Conservation (phyloP, 2,888 invertebrate genomes). For the Andrena trimmerana region DNA sequence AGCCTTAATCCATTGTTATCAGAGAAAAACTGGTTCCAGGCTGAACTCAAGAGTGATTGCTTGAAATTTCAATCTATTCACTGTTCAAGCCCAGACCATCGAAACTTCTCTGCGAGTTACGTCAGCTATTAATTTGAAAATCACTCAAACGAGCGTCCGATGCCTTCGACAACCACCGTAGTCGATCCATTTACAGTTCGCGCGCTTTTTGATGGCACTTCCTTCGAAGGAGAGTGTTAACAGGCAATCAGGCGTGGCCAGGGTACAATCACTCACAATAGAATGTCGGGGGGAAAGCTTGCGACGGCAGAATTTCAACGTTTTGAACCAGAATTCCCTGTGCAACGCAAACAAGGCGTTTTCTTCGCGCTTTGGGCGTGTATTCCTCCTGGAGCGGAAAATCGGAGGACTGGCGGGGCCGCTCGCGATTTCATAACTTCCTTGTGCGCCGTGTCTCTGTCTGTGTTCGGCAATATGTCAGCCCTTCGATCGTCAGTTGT, state of each 20-base stretch:
- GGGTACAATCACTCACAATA: background rate
- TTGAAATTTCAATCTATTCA: slow-evolving; percentile 4
- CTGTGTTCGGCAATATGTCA: slow-evolving; percentile 53
- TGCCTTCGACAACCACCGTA: background rate
- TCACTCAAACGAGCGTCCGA: background rate
- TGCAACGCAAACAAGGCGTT: background rate
- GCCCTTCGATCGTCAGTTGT: slow-evolving; percentile 1
- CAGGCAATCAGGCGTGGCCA: background rate
- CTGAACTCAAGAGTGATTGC: background rate
- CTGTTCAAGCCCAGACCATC: background rate
- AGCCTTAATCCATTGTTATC: slow-evolving; percentile 15
- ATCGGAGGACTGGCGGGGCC: slow-evolving; percentile 5
- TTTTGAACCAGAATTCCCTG: background rate
- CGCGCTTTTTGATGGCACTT: background rate
- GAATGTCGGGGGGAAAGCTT: background rate
- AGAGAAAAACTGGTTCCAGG: background rate
- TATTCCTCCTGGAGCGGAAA: slow-evolving; percentile 8
- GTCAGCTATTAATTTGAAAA: too few relatives aligned
- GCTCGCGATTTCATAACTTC: slow-evolving; percentile 52
- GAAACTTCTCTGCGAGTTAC: background rate
- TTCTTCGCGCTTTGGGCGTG: background rate
- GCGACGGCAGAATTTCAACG: slow-evolving; percentile 25
- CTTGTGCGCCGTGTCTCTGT: background rate
- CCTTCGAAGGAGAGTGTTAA: background rate
- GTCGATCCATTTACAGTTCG: background rate